Evolutionary conservation across 2,113 vertebrate genomes (phyloP).

Genomic region (Lasiurus cinereus): DNA sequence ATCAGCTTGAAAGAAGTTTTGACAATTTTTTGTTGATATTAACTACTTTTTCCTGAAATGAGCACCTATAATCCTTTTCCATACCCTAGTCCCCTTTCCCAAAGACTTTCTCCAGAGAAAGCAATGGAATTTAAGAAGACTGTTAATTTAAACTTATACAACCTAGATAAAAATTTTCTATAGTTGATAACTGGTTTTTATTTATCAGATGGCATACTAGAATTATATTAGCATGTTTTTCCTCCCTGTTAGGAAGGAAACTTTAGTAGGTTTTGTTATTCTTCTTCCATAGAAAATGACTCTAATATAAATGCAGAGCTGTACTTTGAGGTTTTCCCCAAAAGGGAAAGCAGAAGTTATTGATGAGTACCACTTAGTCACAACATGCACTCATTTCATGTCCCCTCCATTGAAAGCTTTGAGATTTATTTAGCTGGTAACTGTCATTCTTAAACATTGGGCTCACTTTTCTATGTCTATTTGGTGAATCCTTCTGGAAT

Average conservation of each 20-base stretch:
- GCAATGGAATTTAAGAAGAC: constrained; percentile 53
- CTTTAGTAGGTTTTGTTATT: constrained; percentile 31
- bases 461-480: constrained; percentile 43
- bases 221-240: constrained; percentile 47
- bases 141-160: constrained; percentile 32
- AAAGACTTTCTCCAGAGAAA: constrained; percentile 35
- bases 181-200: constrained; percentile 26
- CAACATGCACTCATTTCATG: constrained; percentile 24
- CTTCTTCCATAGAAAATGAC: constrained; percentile 34
- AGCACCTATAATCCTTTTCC: constrained; percentile 30
- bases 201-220: constrained; percentile 12
- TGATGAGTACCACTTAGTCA: not conserved
- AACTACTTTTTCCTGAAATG: constrained; percentile 50
- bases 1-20: constrained; percentile 48
- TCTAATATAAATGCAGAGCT: constrained; percentile 36
- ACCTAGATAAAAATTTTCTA: constrained; percentile 47
- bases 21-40: constrained; percentile 8
- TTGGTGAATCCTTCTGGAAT: constrained; percentile 31
- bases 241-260: constrained; percentile 16
- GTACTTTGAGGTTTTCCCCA: constrained; percentile 49
- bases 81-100: not conserved
- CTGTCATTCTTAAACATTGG: constrained; percentile 43
- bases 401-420: constrained; percentile 39
- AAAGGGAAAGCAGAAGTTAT: not conserved
- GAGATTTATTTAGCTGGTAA: constrained; percentile 52